phyloP scores from a whole-genome alignment of 2,797 vertebrate genomes.

The Cossypha polioptera region DNA sequence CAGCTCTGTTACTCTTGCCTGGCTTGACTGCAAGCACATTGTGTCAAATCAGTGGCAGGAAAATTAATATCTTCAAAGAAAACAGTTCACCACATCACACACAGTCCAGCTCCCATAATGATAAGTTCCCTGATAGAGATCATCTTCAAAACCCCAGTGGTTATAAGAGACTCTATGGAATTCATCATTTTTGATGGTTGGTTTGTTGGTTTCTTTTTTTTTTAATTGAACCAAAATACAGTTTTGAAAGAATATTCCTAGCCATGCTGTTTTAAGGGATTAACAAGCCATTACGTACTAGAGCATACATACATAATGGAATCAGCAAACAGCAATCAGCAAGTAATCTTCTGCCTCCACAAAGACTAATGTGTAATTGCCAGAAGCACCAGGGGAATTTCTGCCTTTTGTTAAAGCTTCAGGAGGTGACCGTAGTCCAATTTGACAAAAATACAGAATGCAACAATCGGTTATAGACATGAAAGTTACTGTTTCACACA shows the following conservation, averaged over 20 bases:
- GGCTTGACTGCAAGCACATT: background rate
- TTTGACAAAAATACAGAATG: background rate
- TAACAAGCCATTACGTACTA: constrained; percentile 20
- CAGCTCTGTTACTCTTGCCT: background rate
- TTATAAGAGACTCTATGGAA: background rate
- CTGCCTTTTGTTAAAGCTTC: constrained; percentile 48
- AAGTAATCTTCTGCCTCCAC: constrained; percentile 10
- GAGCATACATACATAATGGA: constrained; percentile 28
- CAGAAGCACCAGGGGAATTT: constrained; percentile 20
- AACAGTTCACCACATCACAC: background rate
- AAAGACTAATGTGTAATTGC: constrained; percentile 28
- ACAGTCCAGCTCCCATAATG: background rate
- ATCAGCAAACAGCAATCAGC: constrained; percentile 53
- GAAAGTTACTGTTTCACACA: constrained; percentile 1
- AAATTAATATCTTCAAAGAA: constrained; percentile 38
- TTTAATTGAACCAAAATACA: background rate
- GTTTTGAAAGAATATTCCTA: background rate
- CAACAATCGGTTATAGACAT: background rate
- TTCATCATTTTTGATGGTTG: background rate
- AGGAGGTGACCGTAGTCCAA: background rate
- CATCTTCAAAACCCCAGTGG: constrained; percentile 13
- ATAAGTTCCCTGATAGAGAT: background rate
- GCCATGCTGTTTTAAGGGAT: constrained; percentile 23
- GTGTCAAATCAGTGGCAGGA: background rate
- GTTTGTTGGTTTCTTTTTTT: background rate